Conservation (phyloP, 2,888 invertebrate genomes). For the Tetranychus piercei region DNA sequence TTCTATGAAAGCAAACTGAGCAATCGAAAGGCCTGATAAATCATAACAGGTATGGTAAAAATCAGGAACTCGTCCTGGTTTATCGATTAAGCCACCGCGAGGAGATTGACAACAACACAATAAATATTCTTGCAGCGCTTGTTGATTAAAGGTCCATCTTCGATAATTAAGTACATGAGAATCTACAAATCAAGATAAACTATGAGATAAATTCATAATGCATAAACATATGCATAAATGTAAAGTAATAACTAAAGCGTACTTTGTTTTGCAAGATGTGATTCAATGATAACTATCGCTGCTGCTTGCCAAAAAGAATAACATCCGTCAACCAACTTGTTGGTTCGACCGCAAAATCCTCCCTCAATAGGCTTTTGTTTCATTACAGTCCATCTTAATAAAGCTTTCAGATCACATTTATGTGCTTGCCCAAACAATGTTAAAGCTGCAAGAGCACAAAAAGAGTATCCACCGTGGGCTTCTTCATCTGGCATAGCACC, state of each 20-base stretch:
- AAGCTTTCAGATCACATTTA: slow-evolving; percentile 52
- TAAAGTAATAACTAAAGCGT: background rate
- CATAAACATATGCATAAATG: background rate
- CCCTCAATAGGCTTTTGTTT: slow-evolving; percentile 86
- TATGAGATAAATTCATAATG: background rate
- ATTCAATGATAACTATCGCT: slow-evolving; percentile 63
- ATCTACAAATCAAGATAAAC: background rate
- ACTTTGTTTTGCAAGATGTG: background rate
- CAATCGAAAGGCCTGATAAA: slow-evolving; percentile 76
- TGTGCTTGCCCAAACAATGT: slow-evolving; percentile 56
- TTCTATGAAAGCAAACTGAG: slow-evolving; percentile 46
- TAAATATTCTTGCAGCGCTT: slow-evolving; percentile 82
- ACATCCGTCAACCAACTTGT: slow-evolving; percentile 94
- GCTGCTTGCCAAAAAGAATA: slow-evolving; percentile 99
- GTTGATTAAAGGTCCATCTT: slow-evolving; percentile 57
- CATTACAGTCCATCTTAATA: slow-evolving; percentile 66
- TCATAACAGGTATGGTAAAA: slow-evolving; percentile 94
- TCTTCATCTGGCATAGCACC: slow-evolving; percentile 82
- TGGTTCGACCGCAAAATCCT: slow-evolving; percentile 61
- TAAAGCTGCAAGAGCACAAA: slow-evolving; percentile 81
- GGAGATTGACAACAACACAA: slow-evolving; percentile 66
- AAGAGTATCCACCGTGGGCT: slow-evolving; percentile 98
- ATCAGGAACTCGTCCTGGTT: slow-evolving; percentile 82
- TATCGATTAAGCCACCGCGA: slow-evolving; percentile 78
- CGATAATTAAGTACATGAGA: slow-evolving; percentile 24